A percentile compares a stretch with the other conserved stretches of the same genome.
Evolutionary conservation across 2,888 invertebrate genomes (phyloP).

Genomic region (Mechanitis mazaeus): DNA sequence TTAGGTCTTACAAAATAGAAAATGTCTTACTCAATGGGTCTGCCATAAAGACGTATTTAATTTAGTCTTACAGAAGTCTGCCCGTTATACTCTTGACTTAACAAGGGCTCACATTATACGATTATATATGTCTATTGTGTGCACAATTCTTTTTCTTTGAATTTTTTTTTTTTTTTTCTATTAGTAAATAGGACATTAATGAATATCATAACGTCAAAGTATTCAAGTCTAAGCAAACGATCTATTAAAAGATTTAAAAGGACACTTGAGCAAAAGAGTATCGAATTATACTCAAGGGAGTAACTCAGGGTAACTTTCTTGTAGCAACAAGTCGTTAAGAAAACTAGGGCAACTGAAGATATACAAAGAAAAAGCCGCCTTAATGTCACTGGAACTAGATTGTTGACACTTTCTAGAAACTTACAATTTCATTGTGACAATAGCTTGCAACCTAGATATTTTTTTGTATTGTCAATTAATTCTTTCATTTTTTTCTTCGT

Average conservation of each 20-base stretch:
- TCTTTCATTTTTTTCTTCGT: constrained; percentile 4
- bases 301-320: constrained; percentile 36
- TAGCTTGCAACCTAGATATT: constrained; percentile 18
- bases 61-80: background rate
- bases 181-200: no score
- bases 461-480: constrained; percentile 6
- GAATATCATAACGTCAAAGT: no score
- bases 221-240: constrained; percentile 23
- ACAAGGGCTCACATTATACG: background rate
- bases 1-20: no score
- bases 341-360: constrained; percentile 39
- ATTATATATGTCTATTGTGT: background rate
- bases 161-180: background rate
- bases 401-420: constrained; percentile 26
- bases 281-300: constrained; percentile 38
- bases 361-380: constrained; percentile 26
- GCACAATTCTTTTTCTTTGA: constrained; percentile 1
- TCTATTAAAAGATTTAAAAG: constrained; percentile 31
- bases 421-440: constrained; percentile 23
- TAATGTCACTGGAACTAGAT: constrained; percentile 21
- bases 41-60: no score
- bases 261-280: constrained; percentile 41
- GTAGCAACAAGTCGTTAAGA: constrained; percentile 62
- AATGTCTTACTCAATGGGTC: no score
- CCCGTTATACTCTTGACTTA: background rate